These are phyloP conservation scores for Drosophila pectinifera DNA, from an alignment of 1,140 invertebrate species.

Conservation along the genomic window DNA sequence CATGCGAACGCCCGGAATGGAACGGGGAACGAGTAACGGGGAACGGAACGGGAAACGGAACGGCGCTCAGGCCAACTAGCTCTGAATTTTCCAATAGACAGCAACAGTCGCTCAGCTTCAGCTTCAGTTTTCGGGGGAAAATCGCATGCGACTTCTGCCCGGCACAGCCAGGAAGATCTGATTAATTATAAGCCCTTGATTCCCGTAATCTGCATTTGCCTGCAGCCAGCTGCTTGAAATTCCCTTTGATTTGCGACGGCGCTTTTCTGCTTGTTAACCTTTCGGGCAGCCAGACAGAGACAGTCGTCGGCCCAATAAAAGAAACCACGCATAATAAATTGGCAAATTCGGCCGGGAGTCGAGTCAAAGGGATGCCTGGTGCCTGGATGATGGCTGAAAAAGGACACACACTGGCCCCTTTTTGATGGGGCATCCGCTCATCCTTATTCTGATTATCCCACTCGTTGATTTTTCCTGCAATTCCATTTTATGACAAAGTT, in stretches of 20 bases:
- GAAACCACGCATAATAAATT: slow-evolving; percentile 59
- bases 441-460: slow-evolving; percentile 54
- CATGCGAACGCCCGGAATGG: slow-evolving; percentile 10
- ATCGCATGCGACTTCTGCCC: slow-evolving; percentile 64
- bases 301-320: slow-evolving; percentile 32
- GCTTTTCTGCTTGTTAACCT: slow-evolving; percentile 49
- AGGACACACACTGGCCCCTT: slow-evolving; percentile 62
- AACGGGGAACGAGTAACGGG: slow-evolving; percentile 43
- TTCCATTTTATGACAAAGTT: slow-evolving; percentile 76
- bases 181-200: slow-evolving; percentile 58
- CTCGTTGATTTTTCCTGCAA: slow-evolving; percentile 62
- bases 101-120: slow-evolving; percentile 29
- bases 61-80: slow-evolving; percentile 16
- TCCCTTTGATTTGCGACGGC: slow-evolving; percentile 50
- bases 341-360: slow-evolving; percentile 33
- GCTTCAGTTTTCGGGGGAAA: slow-evolving; percentile 9
- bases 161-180: slow-evolving; percentile 11
- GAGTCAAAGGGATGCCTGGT: slow-evolving; percentile 7
- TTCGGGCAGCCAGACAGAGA: slow-evolving; percentile 5
- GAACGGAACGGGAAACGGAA: slow-evolving; percentile 3
- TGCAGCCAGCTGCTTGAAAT: slow-evolving; percentile 37
- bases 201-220: slow-evolving; percentile 53
- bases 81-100: slow-evolving; percentile 28
- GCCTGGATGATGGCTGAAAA: slow-evolving; percentile 29
- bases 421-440: slow-evolving; percentile 42